These are phyloP conservation scores for Conchocele bisecta DNA, from an alignment of 2,888 invertebrate species.

Conservation along the genomic window DNA sequence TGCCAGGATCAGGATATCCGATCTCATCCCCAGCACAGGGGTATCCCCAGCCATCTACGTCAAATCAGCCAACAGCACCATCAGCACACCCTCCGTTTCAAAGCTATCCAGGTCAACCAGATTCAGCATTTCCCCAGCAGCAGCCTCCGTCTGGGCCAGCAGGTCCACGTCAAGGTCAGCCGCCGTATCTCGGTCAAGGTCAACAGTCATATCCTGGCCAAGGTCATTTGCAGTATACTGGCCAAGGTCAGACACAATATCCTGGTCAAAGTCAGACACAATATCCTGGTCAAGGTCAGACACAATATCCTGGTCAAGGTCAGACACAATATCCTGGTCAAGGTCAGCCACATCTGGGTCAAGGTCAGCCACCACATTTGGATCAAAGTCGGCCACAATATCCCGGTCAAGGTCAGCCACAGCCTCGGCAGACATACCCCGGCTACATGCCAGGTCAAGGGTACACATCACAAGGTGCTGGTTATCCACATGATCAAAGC, in stretches of 20 bases:
- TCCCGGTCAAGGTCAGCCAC: neutral
- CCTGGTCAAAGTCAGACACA: neutral
- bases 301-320: conserved; percentile 1
- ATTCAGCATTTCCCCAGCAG: neutral
- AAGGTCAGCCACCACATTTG: neutral
- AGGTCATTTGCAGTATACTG: neutral
- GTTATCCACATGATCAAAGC: neutral
- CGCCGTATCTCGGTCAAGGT: neutral
- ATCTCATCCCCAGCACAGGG: neutral
- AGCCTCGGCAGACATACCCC: neutral
- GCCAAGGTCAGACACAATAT: neutral
- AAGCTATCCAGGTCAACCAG: conserved; percentile 1
- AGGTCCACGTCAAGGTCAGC: neutral
- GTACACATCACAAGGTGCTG: conserved; percentile 16
- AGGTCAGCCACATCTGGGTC: conserved; percentile 1
- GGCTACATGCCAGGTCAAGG: neutral
- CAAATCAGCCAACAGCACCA: neutral
- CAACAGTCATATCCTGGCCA: neutral
- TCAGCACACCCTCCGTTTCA: conserved; percentile 2
- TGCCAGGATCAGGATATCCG: neutral
- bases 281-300: neutral
- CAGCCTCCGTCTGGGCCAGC: neutral
- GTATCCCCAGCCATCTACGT: neutral
- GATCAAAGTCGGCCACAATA: neutral
- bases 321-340: neutral